These are phyloP conservation scores for Baronia brevicornis DNA, from an alignment of 2,888 invertebrate species.

Conservation along the genomic window DNA sequence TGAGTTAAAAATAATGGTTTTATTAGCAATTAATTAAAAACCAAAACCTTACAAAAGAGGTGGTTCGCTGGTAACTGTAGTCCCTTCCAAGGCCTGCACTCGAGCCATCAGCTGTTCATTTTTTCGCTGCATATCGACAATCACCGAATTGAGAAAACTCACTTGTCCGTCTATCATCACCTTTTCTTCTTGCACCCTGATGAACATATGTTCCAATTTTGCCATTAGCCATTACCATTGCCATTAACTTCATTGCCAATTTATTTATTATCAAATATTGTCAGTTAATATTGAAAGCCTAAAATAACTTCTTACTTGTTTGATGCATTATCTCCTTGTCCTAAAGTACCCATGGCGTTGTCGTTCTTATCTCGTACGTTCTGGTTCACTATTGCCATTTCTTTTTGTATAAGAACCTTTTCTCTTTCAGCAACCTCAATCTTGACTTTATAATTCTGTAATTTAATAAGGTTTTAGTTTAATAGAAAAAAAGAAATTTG, in stretches of 20 bases:
- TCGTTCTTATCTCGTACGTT: slow-evolving; percentile 57
- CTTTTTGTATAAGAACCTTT: slow-evolving; percentile 52
- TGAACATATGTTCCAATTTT: too few relatives aligned
- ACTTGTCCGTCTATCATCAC: slow-evolving; percentile 83
- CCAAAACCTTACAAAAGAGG: slow-evolving; percentile 44
- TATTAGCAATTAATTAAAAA: too few relatives aligned
- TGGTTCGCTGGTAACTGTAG: slow-evolving; percentile 50
- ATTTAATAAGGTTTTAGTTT: slow-evolving; percentile 16
- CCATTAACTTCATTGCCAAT: too few relatives aligned
- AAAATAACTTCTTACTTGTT: slow-evolving; percentile 39
- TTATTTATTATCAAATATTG: too few relatives aligned
- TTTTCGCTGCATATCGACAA: slow-evolving; percentile 96
- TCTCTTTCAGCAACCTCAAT: slow-evolving; percentile 57
- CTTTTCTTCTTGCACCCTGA: slow-evolving; percentile 73
- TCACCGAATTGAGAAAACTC: slow-evolving; percentile 96
- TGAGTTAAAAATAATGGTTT: too few relatives aligned
- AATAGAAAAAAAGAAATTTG: slow-evolving; percentile 5
- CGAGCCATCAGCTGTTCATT: slow-evolving; percentile 88
- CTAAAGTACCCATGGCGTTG: slow-evolving; percentile 45
- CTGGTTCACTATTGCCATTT: slow-evolving; percentile 37
- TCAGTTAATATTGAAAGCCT: too few relatives aligned
- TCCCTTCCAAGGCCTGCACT: slow-evolving; percentile 85
- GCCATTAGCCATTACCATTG: too few relatives aligned
- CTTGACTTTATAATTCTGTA: slow-evolving; percentile 57
- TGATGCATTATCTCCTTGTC: slow-evolving; percentile 45